Percentiles rank a stretch among this genome's conserved stretches.
These are phyloP conservation scores for Drosophila mayaguana DNA, from an alignment of 2,888 invertebrate species.

Conservation along the genomic window DNA sequence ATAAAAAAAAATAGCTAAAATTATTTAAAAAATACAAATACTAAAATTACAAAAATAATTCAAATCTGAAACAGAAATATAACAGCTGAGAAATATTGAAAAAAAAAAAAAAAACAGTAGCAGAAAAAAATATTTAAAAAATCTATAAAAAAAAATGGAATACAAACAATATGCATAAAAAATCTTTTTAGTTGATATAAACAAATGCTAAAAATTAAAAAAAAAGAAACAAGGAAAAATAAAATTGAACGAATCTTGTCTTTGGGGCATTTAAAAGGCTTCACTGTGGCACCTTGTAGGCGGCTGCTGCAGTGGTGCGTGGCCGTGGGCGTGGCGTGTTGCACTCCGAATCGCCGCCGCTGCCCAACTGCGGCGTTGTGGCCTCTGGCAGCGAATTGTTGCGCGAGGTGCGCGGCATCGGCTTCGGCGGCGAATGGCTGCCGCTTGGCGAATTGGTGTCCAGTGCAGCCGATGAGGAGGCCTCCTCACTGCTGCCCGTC, in stretches of 20 bases:
- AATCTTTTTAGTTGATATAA: too few relatives aligned
- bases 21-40: neutral
- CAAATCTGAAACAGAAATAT: neutral
- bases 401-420: constrained; percentile 91
- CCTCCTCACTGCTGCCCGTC: constrained; percentile 83
- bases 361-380: constrained; percentile 35
- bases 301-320: constrained; percentile 89
- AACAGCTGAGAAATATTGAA: too few relatives aligned
- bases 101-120: too few relatives aligned
- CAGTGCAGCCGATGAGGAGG: constrained; percentile 69
- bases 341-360: constrained; percentile 82
- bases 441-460: constrained; percentile 70
- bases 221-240: neutral
- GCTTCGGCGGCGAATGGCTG: constrained; percentile 89
- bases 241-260: too few relatives aligned
- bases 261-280: neutral
- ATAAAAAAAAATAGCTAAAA: neutral
- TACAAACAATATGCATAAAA: too few relatives aligned
- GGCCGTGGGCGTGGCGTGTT: constrained; percentile 87
- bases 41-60: neutral
- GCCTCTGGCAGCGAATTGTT: constrained; percentile 90
- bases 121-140: too few relatives aligned
- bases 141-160: too few relatives aligned
- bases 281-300: constrained; percentile 90
- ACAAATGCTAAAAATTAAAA: neutral